A percentile compares a stretch with the other conserved stretches of the same genome.
phyloP scores from a whole-genome alignment of 2,113 vertebrate genomes.

The Mesitornis unicolor region DNA sequence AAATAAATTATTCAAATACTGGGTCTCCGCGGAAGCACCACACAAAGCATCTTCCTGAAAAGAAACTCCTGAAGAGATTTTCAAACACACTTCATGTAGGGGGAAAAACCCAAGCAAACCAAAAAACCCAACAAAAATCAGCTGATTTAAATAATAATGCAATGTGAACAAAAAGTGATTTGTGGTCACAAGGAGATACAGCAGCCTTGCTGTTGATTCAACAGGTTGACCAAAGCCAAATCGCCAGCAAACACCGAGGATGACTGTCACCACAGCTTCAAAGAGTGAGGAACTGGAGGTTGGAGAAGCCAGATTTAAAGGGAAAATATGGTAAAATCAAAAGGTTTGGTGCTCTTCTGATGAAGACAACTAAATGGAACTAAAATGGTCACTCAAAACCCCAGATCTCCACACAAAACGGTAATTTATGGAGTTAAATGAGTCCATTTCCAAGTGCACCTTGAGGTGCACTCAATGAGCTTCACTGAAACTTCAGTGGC shows the following conservation, averaged over 20 bases:
- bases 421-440: background rate
- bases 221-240: background rate
- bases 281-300: background rate
- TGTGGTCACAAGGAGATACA: background rate
- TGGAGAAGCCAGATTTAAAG: background rate
- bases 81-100: background rate
- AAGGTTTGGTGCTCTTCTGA: background rate
- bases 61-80: constrained; percentile 25
- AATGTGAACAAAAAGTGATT: background rate
- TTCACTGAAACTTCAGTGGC: background rate
- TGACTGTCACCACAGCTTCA: background rate
- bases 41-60: constrained; percentile 8
- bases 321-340: background rate
- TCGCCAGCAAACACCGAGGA: background rate
- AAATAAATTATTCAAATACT: constrained; percentile 55
- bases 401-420: background rate
- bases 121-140: too few relatives aligned
- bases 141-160: background rate
- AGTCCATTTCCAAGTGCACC: background rate
- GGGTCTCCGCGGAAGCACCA: background rate
- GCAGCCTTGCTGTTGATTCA: background rate
- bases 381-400: background rate
- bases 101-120: too few relatives aligned
- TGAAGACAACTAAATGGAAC: background rate
- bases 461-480: too few relatives aligned